Evolutionary conservation across 2,888 invertebrate genomes (phyloP).

Genomic region (Nemapogon koenigi): DNA sequence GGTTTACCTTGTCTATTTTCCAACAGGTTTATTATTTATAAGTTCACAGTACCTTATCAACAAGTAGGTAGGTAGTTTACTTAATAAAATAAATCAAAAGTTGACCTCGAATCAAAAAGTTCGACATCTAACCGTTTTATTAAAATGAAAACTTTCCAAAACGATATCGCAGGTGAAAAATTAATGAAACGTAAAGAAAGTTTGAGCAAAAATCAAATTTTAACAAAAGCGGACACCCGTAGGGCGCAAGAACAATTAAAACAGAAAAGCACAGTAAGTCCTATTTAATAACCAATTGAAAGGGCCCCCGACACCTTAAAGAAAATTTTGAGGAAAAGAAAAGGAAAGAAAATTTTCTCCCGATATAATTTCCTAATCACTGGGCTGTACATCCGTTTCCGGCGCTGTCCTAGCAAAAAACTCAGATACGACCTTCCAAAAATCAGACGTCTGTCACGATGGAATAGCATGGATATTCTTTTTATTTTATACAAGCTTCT

Average conservation of each 20-base stretch:
- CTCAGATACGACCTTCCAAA: constrained; percentile 38
- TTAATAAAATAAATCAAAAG: too few species aligned
- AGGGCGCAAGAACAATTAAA: constrained; percentile 32
- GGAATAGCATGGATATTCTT: constrained; percentile 28
- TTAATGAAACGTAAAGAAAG: too few species aligned
- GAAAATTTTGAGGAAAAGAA: constrained; percentile 24
- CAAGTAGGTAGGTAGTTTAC: too few species aligned
- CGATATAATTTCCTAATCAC: constrained; percentile 63
- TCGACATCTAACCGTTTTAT: too few species aligned
- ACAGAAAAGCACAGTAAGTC: constrained; percentile 38
- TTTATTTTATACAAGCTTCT: constrained; percentile 2
- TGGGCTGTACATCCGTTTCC: constrained; percentile 58
- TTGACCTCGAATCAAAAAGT: too few species aligned
- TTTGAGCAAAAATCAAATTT: constrained; percentile 4
- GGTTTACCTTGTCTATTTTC: too few species aligned
- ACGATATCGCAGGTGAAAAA: too few species aligned
- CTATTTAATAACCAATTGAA: constrained; percentile 57
- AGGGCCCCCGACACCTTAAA: constrained; percentile 38
- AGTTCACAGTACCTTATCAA: too few species aligned
- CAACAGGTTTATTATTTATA: too few species aligned
- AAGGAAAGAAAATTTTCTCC: constrained; percentile 24
- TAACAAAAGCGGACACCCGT: background rate
- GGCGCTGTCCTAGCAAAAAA: constrained; percentile 29
- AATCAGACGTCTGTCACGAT: constrained; percentile 35
- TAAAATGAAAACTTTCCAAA: too few species aligned